Conservation (phyloP, 2,113 vertebrate genomes). For the Corvus cornix region DNA sequence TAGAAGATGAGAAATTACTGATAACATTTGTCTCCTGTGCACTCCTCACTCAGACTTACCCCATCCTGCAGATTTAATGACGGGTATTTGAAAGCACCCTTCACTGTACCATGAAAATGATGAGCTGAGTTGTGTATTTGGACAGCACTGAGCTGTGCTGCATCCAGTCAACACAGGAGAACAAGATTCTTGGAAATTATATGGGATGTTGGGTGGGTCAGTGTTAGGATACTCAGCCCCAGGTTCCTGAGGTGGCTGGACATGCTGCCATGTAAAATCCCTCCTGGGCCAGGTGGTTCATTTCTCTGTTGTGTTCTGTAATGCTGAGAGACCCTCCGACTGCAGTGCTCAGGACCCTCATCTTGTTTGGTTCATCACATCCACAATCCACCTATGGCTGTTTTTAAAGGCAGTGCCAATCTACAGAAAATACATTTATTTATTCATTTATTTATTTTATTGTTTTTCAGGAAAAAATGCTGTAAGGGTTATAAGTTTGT, state of each 20-base stretch:
- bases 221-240: background rate
- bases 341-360: background rate
- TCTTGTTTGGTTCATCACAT: background rate
- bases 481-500: constrained; percentile 98
- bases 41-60: background rate
- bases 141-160: background rate
- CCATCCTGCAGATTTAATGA: background rate
- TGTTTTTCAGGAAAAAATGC: constrained; percentile 92
- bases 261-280: background rate
- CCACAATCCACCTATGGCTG: background rate
- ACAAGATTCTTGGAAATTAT: background rate
- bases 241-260: background rate
- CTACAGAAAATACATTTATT: background rate
- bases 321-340: background rate
- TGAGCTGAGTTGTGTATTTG: background rate
- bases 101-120: background rate
- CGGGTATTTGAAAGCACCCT: background rate
- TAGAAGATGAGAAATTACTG: background rate
- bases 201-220: background rate
- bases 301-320: background rate
- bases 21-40: background rate
- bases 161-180: background rate
- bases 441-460: constrained; percentile 50
- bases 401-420: background rate
- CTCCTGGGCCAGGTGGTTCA: no score